Evolutionary conservation across 2,113 vertebrate species (phyloP), one percentile per base, ranked within the genome.

Genomic region (Sylvia atricapilla): DNA sequence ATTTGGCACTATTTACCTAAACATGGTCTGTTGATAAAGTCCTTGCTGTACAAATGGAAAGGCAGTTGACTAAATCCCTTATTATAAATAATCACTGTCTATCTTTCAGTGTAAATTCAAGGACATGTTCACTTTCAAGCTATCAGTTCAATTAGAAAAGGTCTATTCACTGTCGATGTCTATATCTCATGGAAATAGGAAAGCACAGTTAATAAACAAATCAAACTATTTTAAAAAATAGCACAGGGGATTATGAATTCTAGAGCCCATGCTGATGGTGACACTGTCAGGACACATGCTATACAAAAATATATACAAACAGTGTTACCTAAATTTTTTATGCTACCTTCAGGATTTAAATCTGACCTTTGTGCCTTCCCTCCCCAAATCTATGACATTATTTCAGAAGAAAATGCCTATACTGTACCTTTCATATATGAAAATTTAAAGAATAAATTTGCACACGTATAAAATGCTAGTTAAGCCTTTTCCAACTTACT

Each of bases 81-180:
- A 96, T 97, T 97, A 97, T 94, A 97, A 97, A 97, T 96, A 96
- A 98, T 96, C 95, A 66, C 92, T 70, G 95, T 94, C 95, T 95
- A 84, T 96, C 96, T 96, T 97, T 94, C 95, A 70, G 94, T 97
- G 92, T 91, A 96, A 96, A 97, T 97, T 96, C 97, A 98, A 97
- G 97, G 97, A 84, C 97, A 94, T 39, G 67, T 93, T 97, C 95
- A 86, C 97, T 97, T 97, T 97, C 96, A 89, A 96, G 96, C 95
- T 96, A 97, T 95, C 96, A 90, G 97, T 96, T 97, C 97, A 97
- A 96, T 97, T 97, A 97, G 95, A 95, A 95, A 97, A 97, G 94
- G 96, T 96, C 97, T 97, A 95, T 96, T 97, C 95, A 91, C 94
- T 97, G 96, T 97, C 87, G 53, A 81, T 89, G 95, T 96, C 95